Conservation (phyloP, 2,797 vertebrate species). For the Ctenopoma multispine region DNA sequence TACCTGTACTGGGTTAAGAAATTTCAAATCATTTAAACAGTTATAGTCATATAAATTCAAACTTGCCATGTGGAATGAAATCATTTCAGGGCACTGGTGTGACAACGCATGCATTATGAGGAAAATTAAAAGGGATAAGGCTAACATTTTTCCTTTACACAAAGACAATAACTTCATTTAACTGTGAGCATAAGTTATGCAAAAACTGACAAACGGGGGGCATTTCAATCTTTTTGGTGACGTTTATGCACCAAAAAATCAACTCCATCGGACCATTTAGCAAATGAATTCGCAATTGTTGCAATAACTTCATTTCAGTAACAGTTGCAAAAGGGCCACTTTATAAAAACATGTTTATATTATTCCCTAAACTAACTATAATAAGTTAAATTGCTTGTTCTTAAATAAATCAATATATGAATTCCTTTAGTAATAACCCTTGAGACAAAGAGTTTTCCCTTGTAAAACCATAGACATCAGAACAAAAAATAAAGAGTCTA, state of each 20-base stretch:
- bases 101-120: conserved; percentile 80
- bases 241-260: conserved; percentile 44
- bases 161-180: conserved; percentile 67
- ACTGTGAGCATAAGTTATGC: conserved; percentile 47
- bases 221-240: conserved; percentile 50
- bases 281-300: conserved; percentile 73
- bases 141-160: conserved; percentile 72
- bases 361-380: conserved; percentile 88
- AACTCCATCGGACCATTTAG: conserved; percentile 58
- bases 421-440: conserved; percentile 82
- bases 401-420: conserved; percentile 91
- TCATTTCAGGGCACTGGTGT: conserved; percentile 65
- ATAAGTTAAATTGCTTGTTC: conserved; percentile 90
- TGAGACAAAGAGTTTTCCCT: conserved; percentile 76
- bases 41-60: conserved; percentile 51
- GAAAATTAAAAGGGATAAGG: conserved; percentile 72
- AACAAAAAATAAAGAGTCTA: conserved; percentile 81
- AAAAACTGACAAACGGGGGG: conserved; percentile 50
- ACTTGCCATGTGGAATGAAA: conserved; percentile 61
- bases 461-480: conserved; percentile 74
- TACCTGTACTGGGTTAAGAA: conserved; percentile 56
- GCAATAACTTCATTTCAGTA: conserved; percentile 74
- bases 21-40: conserved; percentile 50
- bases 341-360: conserved; percentile 87
- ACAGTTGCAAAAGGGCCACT: conserved; percentile 78